Percentiles rank a stretch among this genome's conserved stretches.
Conservation (phyloP, 2,113 vertebrate species). For the Nothoprocta perdicaria region DNA sequence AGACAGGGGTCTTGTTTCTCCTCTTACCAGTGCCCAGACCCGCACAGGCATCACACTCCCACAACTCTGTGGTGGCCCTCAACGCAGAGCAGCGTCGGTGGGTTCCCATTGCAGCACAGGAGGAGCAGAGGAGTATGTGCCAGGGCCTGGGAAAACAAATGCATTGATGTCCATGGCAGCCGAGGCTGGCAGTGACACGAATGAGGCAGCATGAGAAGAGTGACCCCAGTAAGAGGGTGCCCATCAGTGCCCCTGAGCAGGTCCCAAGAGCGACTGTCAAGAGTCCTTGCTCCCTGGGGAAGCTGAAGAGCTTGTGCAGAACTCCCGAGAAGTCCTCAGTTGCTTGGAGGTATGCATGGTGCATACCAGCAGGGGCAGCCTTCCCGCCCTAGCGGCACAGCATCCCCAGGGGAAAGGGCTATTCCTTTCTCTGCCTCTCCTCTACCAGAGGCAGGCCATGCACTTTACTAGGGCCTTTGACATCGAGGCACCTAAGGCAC, state of each 20-base stretch:
- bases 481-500: neutral
- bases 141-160: neutral
- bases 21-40: neutral
- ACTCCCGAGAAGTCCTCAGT: no score
- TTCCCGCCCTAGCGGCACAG: neutral
- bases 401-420: neutral
- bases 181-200: neutral
- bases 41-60: no score
- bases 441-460: neutral
- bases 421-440: neutral
- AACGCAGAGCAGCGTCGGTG: neutral
- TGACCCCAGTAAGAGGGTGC: neutral
- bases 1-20: no score
- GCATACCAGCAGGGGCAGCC: neutral
- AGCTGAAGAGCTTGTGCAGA: neutral
- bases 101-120: neutral
- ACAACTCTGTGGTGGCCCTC: neutral
- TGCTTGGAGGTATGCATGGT: neutral
- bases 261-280: neutral
- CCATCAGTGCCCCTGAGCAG: neutral
- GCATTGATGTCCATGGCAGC: neutral
- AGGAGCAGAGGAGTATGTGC: neutral
- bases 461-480: neutral
- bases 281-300: neutral
- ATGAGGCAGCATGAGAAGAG: neutral